phyloP scores from a whole-genome alignment of 2,888 invertebrate genomes.

The Ophion costatus region DNA sequence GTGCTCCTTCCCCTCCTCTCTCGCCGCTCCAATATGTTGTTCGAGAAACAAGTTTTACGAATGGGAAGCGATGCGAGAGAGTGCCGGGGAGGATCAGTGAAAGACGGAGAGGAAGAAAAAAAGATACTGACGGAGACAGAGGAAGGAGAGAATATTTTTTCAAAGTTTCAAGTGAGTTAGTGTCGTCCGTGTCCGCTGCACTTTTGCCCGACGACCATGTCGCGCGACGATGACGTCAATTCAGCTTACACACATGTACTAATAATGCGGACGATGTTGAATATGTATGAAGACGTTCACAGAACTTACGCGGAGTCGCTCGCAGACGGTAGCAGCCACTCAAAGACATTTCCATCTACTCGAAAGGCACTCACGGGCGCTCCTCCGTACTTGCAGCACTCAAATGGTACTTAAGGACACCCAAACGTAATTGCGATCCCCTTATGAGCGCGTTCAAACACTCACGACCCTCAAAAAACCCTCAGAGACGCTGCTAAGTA shows the following conservation, averaged over 20 bases:
- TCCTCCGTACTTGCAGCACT: not conserved
- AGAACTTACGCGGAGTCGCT: not conserved
- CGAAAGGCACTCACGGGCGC: too few species aligned
- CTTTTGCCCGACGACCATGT: constrained; percentile 54
- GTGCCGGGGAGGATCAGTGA: constrained; percentile 27
- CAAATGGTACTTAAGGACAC: not conserved
- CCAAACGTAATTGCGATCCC: not conserved
- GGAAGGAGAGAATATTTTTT: not conserved
- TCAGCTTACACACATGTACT: constrained; percentile 34
- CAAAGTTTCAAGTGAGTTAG: constrained; percentile 29
- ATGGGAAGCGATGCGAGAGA: constrained; percentile 52
- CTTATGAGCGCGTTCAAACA: too few species aligned
- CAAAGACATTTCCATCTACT: not conserved
- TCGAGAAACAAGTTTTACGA: constrained; percentile 67
- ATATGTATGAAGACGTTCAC: constrained; percentile 38
- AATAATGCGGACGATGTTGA: constrained; percentile 7
- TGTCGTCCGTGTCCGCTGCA: constrained; percentile 47
- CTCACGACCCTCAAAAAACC: not conserved
- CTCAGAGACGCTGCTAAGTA: too few species aligned
- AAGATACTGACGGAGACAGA: not conserved
- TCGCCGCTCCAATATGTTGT: constrained; percentile 41
- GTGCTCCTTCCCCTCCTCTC: constrained; percentile 13
- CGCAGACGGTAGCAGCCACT: not conserved
- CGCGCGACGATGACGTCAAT: constrained; percentile 67
- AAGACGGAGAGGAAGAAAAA: not conserved